Evolutionary conservation across 2,888 invertebrate genomes (phyloP), one percentile per base, ranked within the genome.

Genomic region (Epicampocera succincta): DNA sequence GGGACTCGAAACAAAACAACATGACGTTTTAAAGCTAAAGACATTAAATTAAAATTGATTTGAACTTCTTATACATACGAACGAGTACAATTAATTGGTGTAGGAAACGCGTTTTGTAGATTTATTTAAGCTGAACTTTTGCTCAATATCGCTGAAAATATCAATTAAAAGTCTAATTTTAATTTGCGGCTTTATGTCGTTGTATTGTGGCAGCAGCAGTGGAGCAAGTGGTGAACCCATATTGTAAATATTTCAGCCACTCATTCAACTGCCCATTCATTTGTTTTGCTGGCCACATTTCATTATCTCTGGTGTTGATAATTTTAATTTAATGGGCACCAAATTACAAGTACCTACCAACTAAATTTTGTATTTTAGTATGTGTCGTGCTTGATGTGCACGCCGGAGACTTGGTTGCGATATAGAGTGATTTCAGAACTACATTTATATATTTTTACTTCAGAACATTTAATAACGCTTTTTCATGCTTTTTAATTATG

Each of bases 111-210:
- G 61, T 38, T 48, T 60, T n/a, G n/a, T n/a, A n/a, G n/a, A 46
- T 68, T 60, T 13, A 46, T 56, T 76, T 74, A 65, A 54, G 79
- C 74, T 60, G 71, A 56, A 73, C 61, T 83, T 81, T 76, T 72
- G 83, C 80, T 81, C 71, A 80, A 81, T 81, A 83, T 85, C 79
- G 81, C 80, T 84, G 83, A 81, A 84, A 68, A 29, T 50, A 29
- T 40, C 11, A 13, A 21, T 83, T 75, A 52, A 69, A 77, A 72
- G 48, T 44, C 50, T 63, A 66, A 68, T 72, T 72, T 12, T 33
- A 29, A 42, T 54, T 65, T n/a, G 38, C 17, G 21, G 11, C 4
- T 56, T 75, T 84, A 84, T 38, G 65, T 46, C 46, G 3, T 25
- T 25, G 50, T 5, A 9, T n/a, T 40, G 2, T 42, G 38, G 13